Conservation (phyloP, 1,140 invertebrate genomes). For the Pogonomyrmex barbatus region DNA sequence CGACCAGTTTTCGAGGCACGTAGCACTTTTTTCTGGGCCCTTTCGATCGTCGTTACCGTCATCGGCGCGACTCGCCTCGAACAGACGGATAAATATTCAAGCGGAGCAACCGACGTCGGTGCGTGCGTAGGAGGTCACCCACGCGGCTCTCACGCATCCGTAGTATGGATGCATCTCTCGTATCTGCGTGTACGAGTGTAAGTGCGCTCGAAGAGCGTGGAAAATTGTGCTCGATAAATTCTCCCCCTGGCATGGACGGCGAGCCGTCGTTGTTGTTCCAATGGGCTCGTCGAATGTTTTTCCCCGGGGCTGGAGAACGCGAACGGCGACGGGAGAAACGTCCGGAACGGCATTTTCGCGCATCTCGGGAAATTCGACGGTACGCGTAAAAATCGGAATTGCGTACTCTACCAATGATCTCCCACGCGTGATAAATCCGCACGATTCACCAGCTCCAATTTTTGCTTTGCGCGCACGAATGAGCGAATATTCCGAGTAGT, state of each 20-base stretch:
- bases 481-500: background rate
- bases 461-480: background rate
- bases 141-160: conserved; percentile 72
- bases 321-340: conserved; percentile 37
- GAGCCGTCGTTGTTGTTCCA: background rate
- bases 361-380: conserved; percentile 43
- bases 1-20: conserved; percentile 56
- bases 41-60: conserved; percentile 34
- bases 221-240: conserved; percentile 68
- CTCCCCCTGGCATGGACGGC: conserved; percentile 16
- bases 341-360: background rate
- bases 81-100: conserved; percentile 74
- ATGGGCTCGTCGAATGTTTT: conserved; percentile 23
- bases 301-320: background rate
- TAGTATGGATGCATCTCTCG: conserved; percentile 16
- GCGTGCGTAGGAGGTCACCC: conserved; percentile 72
- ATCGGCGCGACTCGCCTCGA: conserved; percentile 10
- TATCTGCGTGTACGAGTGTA: background rate
- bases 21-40: background rate
- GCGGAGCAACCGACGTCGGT: conserved; percentile 54
- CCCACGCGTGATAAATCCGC: conserved; percentile 40
- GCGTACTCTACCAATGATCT: background rate
- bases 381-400: conserved; percentile 25
- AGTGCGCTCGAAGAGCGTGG: conserved; percentile 9
- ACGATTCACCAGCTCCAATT: background rate